Percentiles rank a stretch among this genome's conserved stretches.
phyloP scores from a whole-genome alignment of 2,888 invertebrate species.

The Agrilus biguttatus region DNA sequence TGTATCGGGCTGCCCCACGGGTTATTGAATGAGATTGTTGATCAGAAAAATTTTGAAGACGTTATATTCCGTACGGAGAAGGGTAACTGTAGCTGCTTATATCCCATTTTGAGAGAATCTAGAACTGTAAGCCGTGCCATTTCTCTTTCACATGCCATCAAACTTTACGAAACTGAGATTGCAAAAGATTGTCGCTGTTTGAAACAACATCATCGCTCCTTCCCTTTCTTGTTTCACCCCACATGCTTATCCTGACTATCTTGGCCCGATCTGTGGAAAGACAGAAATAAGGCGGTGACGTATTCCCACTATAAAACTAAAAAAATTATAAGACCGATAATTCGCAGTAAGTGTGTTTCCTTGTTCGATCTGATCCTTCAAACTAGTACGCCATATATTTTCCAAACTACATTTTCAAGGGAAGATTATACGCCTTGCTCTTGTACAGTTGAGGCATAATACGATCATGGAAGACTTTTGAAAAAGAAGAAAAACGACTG shows the following conservation, averaged over 20 bases:
- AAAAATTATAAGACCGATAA: conserved; percentile 20
- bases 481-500: too few species aligned
- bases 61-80: too few species aligned
- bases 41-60: too few species aligned
- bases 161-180: conserved; percentile 30
- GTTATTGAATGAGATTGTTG: too few species aligned
- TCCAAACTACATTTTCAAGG: too few species aligned
- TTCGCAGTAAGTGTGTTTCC: conserved; percentile 18
- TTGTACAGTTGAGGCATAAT: too few species aligned
- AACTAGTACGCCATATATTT: too few species aligned
- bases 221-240: conserved; percentile 10
- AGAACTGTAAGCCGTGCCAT: conserved; percentile 21
- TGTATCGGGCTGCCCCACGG: too few species aligned
- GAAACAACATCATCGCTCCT: conserved; percentile 25
- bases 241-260: conserved; percentile 8
- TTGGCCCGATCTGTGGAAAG: conserved; percentile 1
- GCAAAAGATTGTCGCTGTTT: conserved; percentile 31
- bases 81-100: too few species aligned
- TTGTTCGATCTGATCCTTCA: conserved; percentile 7
- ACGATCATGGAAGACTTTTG: too few species aligned
- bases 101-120: too few species aligned
- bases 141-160: conserved; percentile 26
- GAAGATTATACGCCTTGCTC: too few species aligned
- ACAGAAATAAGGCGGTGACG: conserved; percentile 3
- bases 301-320: conserved; percentile 7